These are phyloP conservation scores for Cremastinae sp. DNA, from an alignment of 2,888 invertebrate genomes.

Conservation along the genomic window DNA sequence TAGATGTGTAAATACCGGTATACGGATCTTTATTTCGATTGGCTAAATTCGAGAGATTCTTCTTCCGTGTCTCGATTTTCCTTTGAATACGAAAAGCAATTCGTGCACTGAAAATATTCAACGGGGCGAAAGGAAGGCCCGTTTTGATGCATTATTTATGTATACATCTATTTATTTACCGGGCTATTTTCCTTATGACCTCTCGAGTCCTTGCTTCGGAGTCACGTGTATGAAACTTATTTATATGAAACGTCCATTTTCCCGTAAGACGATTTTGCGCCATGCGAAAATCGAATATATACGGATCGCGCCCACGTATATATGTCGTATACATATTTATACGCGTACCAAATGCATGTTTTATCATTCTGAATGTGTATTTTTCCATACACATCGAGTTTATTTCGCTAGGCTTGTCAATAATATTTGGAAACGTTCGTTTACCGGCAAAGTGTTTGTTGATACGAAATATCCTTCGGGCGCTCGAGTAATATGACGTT, in stretches of 20 bases:
- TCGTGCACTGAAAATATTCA: conserved; percentile 58
- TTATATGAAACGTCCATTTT: conserved; percentile 1
- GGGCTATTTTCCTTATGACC: conserved; percentile 30
- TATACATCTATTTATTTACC: conserved; percentile 11
- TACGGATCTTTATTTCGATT: conserved; percentile 13
- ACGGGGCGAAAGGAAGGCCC: conserved; percentile 41
- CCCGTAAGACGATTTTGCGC: conserved; percentile 4
- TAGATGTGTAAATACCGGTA: too few relatives aligned
- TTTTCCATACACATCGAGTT: not conserved
- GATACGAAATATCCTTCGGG: not conserved
- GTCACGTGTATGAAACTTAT: conserved; percentile 1
- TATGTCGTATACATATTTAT: conserved; percentile 7
- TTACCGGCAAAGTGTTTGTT: conserved; percentile 3
- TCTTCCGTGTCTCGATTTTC: conserved; percentile 36
- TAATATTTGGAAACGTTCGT: conserved; percentile 17
- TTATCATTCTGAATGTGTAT: not conserved
- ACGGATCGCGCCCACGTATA: not conserved
- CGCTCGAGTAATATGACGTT: not conserved
- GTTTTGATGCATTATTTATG: conserved; percentile 48
- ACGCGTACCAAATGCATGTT: not conserved
- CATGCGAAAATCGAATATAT: not conserved
- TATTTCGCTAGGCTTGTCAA: conserved; percentile 14
- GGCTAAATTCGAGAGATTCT: conserved; percentile 39
- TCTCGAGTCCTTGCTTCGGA: conserved; percentile 15
- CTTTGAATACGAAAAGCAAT: conserved; percentile 58